Evolutionary conservation across 2,797 vertebrate genomes (phyloP).

Genomic region (Oreochromis grahami): DNA sequence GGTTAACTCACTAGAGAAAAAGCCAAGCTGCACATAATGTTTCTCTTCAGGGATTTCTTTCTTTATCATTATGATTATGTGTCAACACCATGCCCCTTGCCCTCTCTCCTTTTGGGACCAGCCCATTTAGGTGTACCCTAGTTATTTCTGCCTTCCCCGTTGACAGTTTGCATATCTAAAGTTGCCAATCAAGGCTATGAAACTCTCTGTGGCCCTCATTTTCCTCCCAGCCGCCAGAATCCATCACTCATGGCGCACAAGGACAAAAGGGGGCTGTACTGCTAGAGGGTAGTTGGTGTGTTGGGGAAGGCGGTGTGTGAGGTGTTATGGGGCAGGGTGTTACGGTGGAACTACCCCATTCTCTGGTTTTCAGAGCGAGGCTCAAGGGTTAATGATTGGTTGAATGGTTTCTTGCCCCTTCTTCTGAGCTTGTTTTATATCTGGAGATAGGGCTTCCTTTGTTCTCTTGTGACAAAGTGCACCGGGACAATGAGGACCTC

Average conservation of each 20-base stretch:
- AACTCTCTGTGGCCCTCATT: constrained; percentile 53
- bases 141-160: constrained; percentile 57
- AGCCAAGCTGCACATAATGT: constrained; percentile 28
- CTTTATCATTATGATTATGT: constrained; percentile 65
- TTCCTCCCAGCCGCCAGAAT: constrained; percentile 66
- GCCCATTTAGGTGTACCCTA: constrained; percentile 48
- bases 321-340: constrained; percentile 58
- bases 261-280: constrained; percentile 68
- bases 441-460: constrained; percentile 64
- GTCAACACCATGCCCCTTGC: constrained; percentile 49
- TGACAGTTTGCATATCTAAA: constrained; percentile 70
- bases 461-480: constrained; percentile 66
- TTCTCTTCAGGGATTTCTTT: constrained; percentile 58
- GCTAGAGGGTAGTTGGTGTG: constrained; percentile 49
- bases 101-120: constrained; percentile 33
- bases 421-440: constrained; percentile 47
- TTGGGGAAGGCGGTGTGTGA: constrained; percentile 43
- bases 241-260: constrained; percentile 70
- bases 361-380: constrained; percentile 49
- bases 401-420: constrained; percentile 65
- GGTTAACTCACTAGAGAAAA: constrained; percentile 61
- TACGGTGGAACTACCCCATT: constrained; percentile 67
- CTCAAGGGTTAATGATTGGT: constrained; percentile 65
- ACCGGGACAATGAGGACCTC: constrained; percentile 60
- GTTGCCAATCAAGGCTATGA: constrained; percentile 69